Evolutionary conservation across 2,888 invertebrate species (phyloP), one percentile per base, ranked within the genome.

Genomic region (Cylindroiulus punctatus): DNA sequence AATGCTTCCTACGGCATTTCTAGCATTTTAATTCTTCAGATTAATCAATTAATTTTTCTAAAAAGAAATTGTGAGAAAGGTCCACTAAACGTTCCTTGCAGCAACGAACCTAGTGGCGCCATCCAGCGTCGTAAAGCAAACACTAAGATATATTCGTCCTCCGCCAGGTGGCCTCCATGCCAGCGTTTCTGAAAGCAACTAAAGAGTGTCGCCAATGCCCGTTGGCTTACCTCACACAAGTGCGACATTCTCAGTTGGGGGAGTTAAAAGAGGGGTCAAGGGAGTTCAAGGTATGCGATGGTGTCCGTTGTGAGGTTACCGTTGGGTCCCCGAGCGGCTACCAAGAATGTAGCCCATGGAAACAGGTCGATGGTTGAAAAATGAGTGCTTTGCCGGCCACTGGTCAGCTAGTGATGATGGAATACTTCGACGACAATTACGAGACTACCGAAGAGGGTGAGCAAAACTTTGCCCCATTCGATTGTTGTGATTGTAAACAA

Each of bases 361-460:
- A 52, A 19, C 52, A 52, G 52, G 19, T 19, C 5, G 19, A 52
- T 42, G 44, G 17, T 84, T 14, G 26, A 40, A 81, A 85, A 86
- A 86, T 86, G 84, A 44, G 30, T 17, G 30, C 36, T n/a, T 14
- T 22, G 47, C 26, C 84, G 52, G 57, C 82, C 65, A 36, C 52
- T 44, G 57, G 82, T 22, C 86, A 87, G 65, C 22, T 86, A 52
- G 57, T 87, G n/a, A 86, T 87, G 87, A 84, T 84, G 81, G 87
- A 87, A 84, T 40, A 84, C 36, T 87, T 87, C 65, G 87, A 87
- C 47, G 86, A 86, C 14, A 81, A 87, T 30, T 87, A 87, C 76
- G 44, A 85, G 40, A 84, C 82, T 57, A 87, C 65, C 83, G 87
- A 87, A 84, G 86, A 87, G 57, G 87, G 87, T 87, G 84, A 86